A percentile compares a stretch with the other conserved stretches of the same genome.
Conservation (phyloP, 2,888 invertebrate species). For the Hypolimnas misippus region DNA sequence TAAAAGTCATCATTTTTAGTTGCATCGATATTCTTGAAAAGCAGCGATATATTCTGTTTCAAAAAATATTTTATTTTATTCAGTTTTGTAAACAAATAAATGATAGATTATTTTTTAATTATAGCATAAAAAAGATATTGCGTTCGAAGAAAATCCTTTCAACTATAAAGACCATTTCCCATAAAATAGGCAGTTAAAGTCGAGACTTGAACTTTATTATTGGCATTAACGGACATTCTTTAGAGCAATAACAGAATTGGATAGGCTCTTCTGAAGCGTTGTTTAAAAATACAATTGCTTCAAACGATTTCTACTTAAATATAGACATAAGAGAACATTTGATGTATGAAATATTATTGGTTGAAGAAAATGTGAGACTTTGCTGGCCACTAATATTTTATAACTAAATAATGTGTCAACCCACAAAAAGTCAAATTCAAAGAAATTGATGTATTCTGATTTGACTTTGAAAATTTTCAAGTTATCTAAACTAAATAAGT, state of each 20-base stretch:
- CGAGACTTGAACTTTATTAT: conserved; percentile 43
- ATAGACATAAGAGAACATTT: background rate
- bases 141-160: conserved; percentile 24
- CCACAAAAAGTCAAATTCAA: no score
- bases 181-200: conserved; percentile 43
- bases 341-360: background rate
- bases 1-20: no score
- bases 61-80: background rate
- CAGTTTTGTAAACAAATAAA: background rate
- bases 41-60: no score
- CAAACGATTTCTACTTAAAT: background rate
- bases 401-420: no score
- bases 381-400: no score
- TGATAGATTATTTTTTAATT: conserved; percentile 5
- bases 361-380: no score
- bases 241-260: conserved; percentile 39
- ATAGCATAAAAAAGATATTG: conserved; percentile 22
- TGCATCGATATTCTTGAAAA: no score
- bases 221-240: conserved; percentile 37
- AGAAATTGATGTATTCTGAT: no score
- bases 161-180: conserved; percentile 24
- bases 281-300: conserved; percentile 9
- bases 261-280: conserved; percentile 25
- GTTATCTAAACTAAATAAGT: no score
- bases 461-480: no score